Evolutionary conservation across 2,888 invertebrate species (phyloP).

Genomic region (Agrotis segetum): DNA sequence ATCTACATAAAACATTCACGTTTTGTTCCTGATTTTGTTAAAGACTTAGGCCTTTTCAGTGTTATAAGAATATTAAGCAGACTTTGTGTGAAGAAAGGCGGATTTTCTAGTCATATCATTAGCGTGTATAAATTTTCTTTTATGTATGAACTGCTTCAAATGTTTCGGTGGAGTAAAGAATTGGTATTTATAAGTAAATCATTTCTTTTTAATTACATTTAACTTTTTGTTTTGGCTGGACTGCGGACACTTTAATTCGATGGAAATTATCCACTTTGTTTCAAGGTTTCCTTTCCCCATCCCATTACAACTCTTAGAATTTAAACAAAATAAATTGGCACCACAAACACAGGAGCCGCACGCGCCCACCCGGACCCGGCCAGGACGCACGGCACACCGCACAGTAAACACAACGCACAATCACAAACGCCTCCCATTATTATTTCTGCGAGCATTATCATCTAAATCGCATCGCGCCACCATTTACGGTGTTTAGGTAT

Average conservation of each 20-base stretch:
- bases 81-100: slow-evolving; percentile 24
- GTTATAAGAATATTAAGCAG: slow-evolving; percentile 43
- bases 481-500: slow-evolving; percentile 90
- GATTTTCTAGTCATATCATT: slow-evolving; percentile 20
- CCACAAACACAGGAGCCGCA: slow-evolving; percentile 56
- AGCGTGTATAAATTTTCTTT: neutral
- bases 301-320: slow-evolving; percentile 44
- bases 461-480: slow-evolving; percentile 89
- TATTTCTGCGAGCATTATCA: slow-evolving; percentile 89
- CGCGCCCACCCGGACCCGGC: slow-evolving; percentile 60
- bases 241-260: neutral
- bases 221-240: too few relatives aligned
- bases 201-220: neutral
- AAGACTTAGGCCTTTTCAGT: slow-evolving; percentile 35
- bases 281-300: neutral
- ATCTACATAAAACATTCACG: slow-evolving; percentile 61
- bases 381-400: slow-evolving; percentile 68
- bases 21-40: slow-evolving; percentile 59
- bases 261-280: neutral
- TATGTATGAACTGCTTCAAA: neutral
- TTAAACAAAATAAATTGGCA: slow-evolving; percentile 60
- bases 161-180: too few relatives aligned
- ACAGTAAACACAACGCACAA: slow-evolving; percentile 79
- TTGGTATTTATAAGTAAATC: neutral
- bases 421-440: slow-evolving; percentile 84